These are phyloP conservation scores for Bacillus rossius DNA, from an alignment of 1,140 invertebrate species.

Conservation along the genomic window DNA sequence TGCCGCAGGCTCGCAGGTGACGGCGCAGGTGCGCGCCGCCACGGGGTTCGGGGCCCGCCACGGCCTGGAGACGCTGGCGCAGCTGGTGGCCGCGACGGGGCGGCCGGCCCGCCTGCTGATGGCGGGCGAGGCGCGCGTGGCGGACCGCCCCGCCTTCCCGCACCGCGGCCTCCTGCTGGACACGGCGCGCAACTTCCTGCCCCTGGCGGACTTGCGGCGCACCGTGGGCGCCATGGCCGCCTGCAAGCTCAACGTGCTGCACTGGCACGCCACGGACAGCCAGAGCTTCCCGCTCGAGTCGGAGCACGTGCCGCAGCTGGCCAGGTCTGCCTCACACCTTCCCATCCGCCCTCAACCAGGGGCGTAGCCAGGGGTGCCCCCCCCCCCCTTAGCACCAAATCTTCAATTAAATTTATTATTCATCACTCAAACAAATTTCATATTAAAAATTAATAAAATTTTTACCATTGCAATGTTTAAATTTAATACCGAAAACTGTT, in stretches of 20 bases:
- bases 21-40: conserved; percentile 52
- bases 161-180: conserved; percentile 70
- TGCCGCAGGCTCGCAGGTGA: neutral
- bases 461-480: too few relatives aligned
- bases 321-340: conserved; percentile 72
- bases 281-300: conserved; percentile 76
- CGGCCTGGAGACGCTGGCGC: conserved; percentile 67
- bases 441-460: too few relatives aligned
- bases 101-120: conserved; percentile 31
- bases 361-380: too few relatives aligned
- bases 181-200: conserved; percentile 70
- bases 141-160: conserved; percentile 37
- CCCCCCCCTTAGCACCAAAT: too few relatives aligned
- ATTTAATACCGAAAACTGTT: too few relatives aligned
- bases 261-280: conserved; percentile 80
- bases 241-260: conserved; percentile 78
- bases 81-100: conserved; percentile 50
- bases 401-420: too few relatives aligned
- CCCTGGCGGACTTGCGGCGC: conserved; percentile 58
- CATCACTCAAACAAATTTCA: too few relatives aligned
- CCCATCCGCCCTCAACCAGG: too few relatives aligned
- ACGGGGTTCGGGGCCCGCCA: conserved; percentile 72
- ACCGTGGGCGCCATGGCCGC: conserved; percentile 72
- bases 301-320: conserved; percentile 60
- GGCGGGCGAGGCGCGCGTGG: conserved; percentile 32